Evolutionary conservation across 1,140 invertebrate genomes (phyloP), one percentile per base, ranked within the genome.

Genomic region (Drosophila ambigua): DNA sequence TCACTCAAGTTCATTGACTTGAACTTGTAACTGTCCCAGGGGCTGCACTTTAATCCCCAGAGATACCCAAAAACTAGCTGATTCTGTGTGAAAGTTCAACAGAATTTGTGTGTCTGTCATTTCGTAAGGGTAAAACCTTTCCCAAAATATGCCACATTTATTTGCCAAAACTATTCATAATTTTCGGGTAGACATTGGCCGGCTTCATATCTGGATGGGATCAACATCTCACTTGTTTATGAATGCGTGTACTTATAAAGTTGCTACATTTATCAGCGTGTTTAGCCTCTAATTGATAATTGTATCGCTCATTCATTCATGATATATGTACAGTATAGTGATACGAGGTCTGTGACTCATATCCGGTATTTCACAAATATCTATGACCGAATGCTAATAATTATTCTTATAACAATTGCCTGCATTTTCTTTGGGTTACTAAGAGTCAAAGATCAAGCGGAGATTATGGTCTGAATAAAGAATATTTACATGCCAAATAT

Each of bases 241-340:
- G 60, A 59, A 26, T 41, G 20, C 4, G 5, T 11, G 35, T 39
- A 39, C 35, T 39, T 39, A 39, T 39, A 39, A 39, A 39, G 35
- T 20, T 61, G 68, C 39, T 58, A 62, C 52, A 41, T 73, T 84
- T 59, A 65, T 75, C 72, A 49, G 60, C 41, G 24, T 49, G 44
- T 69, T 71, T 23, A 58, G 59, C 51, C 49, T 53, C 57, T 69
- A 81, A 80, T 80, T 84, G 75, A 77, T 84, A 85, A 84, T 84
- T 85, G 75, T 66, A 85, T 51, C 53, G 73, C 81, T 87, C 73
- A 28, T 85, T 84, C 61, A 80, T 77, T 69, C 20, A 15, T 53
- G 48, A 43, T 55, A 73, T 64, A 39, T 39, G 4, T 24, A 23
- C 4, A 28, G 6, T 28, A 52, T 35, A 16, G 16, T 16, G 51